Evolutionary conservation across 2,113 vertebrate species (phyloP).

Genomic region (Copsychus sechellarum): DNA sequence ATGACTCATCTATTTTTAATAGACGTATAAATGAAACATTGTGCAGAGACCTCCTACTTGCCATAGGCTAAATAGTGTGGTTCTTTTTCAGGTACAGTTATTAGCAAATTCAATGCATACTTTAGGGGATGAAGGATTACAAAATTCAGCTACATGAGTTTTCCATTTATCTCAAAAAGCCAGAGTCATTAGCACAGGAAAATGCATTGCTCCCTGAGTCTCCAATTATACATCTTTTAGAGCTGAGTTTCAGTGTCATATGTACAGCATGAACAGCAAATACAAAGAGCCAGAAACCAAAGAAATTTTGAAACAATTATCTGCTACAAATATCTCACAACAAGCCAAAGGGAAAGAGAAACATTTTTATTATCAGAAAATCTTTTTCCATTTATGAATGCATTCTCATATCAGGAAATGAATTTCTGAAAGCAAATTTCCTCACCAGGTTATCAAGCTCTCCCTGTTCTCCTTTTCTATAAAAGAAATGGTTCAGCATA

Average conservation of each 20-base stretch:
- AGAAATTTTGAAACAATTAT: conserved; percentile 18
- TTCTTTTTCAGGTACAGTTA: neutral
- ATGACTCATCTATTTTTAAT: conserved; percentile 5
- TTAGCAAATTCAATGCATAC: neutral
- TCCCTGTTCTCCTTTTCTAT: neutral
- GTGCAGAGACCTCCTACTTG: neutral
- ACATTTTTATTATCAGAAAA: conserved; percentile 18
- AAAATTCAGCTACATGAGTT: neutral
- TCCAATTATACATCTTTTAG: neutral
- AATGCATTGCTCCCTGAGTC: neutral
- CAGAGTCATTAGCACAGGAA: neutral
- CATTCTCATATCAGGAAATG: conserved; percentile 1
- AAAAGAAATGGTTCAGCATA: neutral
- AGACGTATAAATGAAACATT: neutral
- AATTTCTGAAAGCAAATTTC: conserved; percentile 46
- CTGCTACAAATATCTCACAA: conserved; percentile 26
- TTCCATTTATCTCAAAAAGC: conserved; percentile 3
- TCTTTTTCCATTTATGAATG: conserved; percentile 25
- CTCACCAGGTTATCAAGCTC: neutral
- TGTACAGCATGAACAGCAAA: neutral
- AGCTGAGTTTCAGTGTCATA: neutral
- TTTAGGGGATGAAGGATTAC: neutral
- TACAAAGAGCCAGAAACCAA: neutral
- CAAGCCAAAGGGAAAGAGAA: conserved; percentile 25
- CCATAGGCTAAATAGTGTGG: neutral